phyloP scores from a whole-genome alignment of 2,113 vertebrate genomes.

The Agapornis roseicollis region DNA sequence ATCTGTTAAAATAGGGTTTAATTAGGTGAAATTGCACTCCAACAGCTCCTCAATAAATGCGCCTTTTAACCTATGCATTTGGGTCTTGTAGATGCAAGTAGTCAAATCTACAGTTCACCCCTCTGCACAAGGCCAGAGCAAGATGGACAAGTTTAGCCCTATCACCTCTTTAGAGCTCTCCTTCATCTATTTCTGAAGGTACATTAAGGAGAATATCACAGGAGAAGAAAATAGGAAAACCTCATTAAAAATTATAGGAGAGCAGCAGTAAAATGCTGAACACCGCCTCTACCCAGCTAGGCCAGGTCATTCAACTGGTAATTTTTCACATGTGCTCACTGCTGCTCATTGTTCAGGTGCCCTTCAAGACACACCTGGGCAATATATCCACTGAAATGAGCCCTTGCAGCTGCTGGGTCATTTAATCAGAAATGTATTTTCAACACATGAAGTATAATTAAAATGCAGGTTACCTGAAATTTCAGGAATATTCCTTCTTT shows the following conservation, averaged over 20 bases:
- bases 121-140: background rate
- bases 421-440: background rate
- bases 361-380: background rate
- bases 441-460: background rate
- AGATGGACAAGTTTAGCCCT: background rate
- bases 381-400: background rate
- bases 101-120: background rate
- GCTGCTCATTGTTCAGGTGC: background rate
- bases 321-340: background rate
- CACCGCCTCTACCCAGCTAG: background rate
- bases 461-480: background rate
- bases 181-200: background rate
- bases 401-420: background rate
- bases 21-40: background rate
- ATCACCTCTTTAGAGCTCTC: background rate
- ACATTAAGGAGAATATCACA: background rate
- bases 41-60: background rate
- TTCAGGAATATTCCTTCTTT: background rate
- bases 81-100: background rate
- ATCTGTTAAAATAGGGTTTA: constrained; percentile 62
- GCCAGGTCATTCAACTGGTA: background rate
- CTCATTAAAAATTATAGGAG: background rate
- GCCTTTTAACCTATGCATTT: background rate
- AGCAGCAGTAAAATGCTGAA: background rate
- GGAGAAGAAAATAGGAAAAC: background rate